phyloP scores from a whole-genome alignment of 2,113 vertebrate species.

The Electrona antarctica region DNA sequence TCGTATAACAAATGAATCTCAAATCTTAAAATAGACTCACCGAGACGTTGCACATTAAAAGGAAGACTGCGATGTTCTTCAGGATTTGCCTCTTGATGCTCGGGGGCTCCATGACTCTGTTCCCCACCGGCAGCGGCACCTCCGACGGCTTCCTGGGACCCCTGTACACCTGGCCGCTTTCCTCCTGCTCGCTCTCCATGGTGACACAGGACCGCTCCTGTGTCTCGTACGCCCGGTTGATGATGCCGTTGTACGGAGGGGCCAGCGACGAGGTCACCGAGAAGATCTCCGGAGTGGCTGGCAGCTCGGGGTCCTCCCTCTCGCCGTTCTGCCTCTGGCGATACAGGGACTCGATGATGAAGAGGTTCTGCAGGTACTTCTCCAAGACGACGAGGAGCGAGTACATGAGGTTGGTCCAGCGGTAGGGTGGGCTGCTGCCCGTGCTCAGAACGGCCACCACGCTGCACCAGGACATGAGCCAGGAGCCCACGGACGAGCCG shows the following conservation, averaged over 20 bases:
- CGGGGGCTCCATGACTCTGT: conserved; percentile 39
- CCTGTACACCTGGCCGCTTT: conserved; percentile 51
- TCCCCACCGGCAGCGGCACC: conserved; percentile 48
- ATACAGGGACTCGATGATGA: conserved; percentile 92
- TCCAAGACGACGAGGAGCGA: conserved; percentile 88
- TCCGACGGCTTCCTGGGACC: conserved; percentile 61
- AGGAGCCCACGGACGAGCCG: conserved; percentile 89
- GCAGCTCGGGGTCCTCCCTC: conserved; percentile 63
- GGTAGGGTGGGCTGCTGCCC: conserved; percentile 73
- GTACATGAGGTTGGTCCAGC: conserved; percentile 90
- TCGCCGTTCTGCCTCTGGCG: conserved; percentile 74
- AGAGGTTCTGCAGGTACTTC: conserved; percentile 95
- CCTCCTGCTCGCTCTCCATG: conserved; percentile 63
- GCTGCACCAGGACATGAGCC: conserved; percentile 97
- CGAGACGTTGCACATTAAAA: conserved; percentile 87
- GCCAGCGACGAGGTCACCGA: conserved; percentile 77
- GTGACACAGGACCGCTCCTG: conserved; percentile 46
- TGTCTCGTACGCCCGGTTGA: conserved; percentile 73
- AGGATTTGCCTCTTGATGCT: conserved; percentile 82
- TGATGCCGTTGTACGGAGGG: conserved; percentile 75
- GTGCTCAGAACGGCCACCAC: conserved; percentile 85
- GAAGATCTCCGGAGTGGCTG: conserved; percentile 78
- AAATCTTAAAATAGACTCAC: conserved; percentile 59
- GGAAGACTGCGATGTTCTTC: conserved; percentile 89
- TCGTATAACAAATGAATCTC: no score